Base-by-base conservation (phyloP, 2,113 vertebrate species). In the Chionodraco myersi region DNA sequence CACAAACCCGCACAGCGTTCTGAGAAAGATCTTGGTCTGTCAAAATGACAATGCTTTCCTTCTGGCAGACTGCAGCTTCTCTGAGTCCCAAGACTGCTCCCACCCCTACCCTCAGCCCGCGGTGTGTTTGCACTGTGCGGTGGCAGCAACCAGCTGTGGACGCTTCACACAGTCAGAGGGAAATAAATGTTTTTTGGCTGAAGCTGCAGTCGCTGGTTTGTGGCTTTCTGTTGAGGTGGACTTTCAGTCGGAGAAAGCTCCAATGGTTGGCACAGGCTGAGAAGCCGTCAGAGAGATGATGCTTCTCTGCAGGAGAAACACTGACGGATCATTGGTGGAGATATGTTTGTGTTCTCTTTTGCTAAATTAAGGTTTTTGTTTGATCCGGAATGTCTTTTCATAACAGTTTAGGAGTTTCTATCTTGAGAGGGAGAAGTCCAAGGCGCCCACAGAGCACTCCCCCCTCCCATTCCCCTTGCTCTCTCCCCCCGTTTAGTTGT, bases 1-100 rank as follows among this genome's bases (percentile, higher is more conserved):
- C 73, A 82, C 74, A 61, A 51, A 67, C 70, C 18, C 73, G 47
- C 8, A 2, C 10, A 36, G 66, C 11, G 7, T 12, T 76, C 58
- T 60, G 76, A 7, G 49, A 86, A 79, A 71, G 21, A 47, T 54
- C 64, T 72, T 26, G 10, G 58, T 75, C 75, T 74, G 82, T 77
- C 79, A 74, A 53, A 72, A 81, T 83, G 78, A 72, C 74, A 75
- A 81, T 75, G 57, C 30, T 71, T 84, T 81, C 87, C 87, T 75
- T 14, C 26, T 62, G 1, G 2, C 56, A 57, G 69, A 66, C 74
- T 67, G 3, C 70, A 75, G 81, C 59, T 63, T 53, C 58, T 77
- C 45, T 41, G 76, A 75, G 67, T 52, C 58, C 62, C 12, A 12
- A 68, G 80, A 75, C 73, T 72, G 77, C 69, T 18, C n/a, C 77